Evolutionary conservation across 2,113 vertebrate species (phyloP).

Genomic region (Gobiocypris rarus): DNA sequence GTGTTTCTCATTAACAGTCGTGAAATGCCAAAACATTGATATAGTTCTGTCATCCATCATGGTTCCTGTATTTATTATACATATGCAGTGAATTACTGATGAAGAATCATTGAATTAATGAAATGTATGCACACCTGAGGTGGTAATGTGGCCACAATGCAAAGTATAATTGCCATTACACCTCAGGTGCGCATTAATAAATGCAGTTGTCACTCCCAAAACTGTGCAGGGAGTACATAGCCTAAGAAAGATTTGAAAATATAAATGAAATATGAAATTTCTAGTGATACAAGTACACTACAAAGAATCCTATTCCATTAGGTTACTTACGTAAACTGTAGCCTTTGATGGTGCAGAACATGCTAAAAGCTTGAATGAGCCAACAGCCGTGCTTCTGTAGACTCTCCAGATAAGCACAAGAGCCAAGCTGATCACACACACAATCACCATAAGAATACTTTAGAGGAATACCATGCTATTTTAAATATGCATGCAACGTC

Average conservation of each 20-base stretch:
- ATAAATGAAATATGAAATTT: background rate
- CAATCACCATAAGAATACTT: background rate
- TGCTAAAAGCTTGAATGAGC: slow-evolving; percentile 77
- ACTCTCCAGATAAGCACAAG: slow-evolving; percentile 73
- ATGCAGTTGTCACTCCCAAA: background rate
- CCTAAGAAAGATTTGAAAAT: background rate
- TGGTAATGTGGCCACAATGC: background rate
- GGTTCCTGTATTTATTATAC: no score
- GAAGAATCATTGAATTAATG: background rate
- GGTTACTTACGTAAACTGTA: slow-evolving; percentile 75
- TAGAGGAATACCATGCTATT: background rate
- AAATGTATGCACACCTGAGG: background rate
- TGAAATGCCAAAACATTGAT: no score
- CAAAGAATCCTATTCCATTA: background rate
- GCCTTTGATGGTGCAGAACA: slow-evolving; percentile 78
- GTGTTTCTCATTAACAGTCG: no score
- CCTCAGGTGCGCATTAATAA: background rate
- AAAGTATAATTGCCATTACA: background rate
- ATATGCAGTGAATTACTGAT: background rate
- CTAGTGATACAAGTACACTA: background rate
- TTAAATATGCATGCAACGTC: no score
- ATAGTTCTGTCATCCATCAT: no score
- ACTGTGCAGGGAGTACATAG: background rate
- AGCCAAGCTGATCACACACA: slow-evolving; percentile 68
- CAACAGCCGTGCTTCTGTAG: slow-evolving; percentile 75